Evolutionary conservation across 37 sponge, comb jelly and placozoan species (phyloP), one percentile per base, ranked within the genome.

Genomic region (Geodia barretti): DNA sequence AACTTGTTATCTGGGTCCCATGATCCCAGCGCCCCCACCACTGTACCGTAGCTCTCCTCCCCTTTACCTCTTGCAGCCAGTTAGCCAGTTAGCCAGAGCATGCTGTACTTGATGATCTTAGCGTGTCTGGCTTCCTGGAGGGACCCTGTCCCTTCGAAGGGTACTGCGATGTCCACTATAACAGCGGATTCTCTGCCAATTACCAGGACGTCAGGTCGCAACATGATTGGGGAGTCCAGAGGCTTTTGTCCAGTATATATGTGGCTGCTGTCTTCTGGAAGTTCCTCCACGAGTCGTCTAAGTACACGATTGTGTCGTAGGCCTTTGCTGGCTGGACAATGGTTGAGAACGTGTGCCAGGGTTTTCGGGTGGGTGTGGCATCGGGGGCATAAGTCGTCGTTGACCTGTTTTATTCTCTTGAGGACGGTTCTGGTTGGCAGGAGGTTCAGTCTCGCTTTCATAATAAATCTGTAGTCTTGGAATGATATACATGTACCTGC

Each of bases 281-380:
- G 17, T 0, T 77, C 85, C 28, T 76, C 68, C 41, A 32, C 60
- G 1, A 84, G 60, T 17, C 85, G 0, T 33, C 76, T 25, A 28
- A 84, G 78, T 47, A 84, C 68, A 3, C 23, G 1, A n/a, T 76
- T 76, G 36, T 84, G 85, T 42, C 85, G 0, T 70, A 70, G 29
- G 1, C 70, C 77, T 3, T 38, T 47, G 41, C 69, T 59, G 9
- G 71, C 32, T 0, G 39, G 62, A 70, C 85, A 84, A 39, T 58
- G 61, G 54, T 84, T 84, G 35, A 84, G 78, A 21, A 76, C 78
- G 64, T 84, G 85, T 4, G 64, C 70, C 1, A 84, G 62, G 0
- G 85, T 68, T 29, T 84, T 68, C 2, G 74, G 75, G 0, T 62
- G 67, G 14, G 67, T 19, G 21, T 41, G 29, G 66, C 83, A 83